A percentile compares a stretch with the other conserved stretches of the same genome.
phyloP scores from a whole-genome alignment of 2,888 invertebrate species.

The Yponomeuta plumbellus region DNA sequence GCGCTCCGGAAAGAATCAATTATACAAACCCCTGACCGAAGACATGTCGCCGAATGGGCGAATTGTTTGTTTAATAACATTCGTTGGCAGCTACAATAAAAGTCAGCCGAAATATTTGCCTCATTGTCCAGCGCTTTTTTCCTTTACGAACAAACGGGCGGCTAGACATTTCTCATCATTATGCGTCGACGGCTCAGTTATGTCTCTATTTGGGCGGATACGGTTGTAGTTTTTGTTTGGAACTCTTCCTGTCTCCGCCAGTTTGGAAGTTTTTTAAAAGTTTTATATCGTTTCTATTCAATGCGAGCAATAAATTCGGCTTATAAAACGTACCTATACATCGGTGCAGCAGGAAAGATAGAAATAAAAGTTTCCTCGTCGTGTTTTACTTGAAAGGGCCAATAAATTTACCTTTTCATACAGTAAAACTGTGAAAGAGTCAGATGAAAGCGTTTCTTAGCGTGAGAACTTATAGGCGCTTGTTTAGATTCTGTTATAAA shows the following conservation, averaged over 20 bases:
- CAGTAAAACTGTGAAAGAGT: neutral
- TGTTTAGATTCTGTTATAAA: too few species aligned
- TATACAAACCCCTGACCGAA: constrained; percentile 59
- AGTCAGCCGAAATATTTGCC: constrained; percentile 64
- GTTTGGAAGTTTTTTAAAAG: constrained; percentile 49
- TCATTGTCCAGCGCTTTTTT: constrained; percentile 54
- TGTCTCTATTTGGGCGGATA: constrained; percentile 62
- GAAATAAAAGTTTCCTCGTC: constrained; percentile 10
- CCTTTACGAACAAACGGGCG: constrained; percentile 43
- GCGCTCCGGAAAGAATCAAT: constrained; percentile 71
- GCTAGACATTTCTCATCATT: constrained; percentile 52
- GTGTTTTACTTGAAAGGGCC: constrained; percentile 3
- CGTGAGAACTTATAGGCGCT: neutral
- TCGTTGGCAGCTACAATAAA: constrained; percentile 52
- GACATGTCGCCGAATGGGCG: constrained; percentile 69
- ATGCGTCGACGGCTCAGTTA: constrained; percentile 42
- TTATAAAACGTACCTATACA: constrained; percentile 41
- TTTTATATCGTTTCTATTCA: constrained; percentile 51
- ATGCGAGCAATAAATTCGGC: constrained; percentile 49
- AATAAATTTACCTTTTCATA: constrained; percentile 8
- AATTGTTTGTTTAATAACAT: constrained; percentile 77
- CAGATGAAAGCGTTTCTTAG: neutral
- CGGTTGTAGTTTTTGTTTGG: constrained; percentile 55
- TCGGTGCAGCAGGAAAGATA: constrained; percentile 17
- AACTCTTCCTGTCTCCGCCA: constrained; percentile 54